A percentile compares a stretch with the other conserved stretches of the same genome.
Conservation (phyloP, 2,888 invertebrate genomes). For the Tuberolachnus salignus region DNA sequence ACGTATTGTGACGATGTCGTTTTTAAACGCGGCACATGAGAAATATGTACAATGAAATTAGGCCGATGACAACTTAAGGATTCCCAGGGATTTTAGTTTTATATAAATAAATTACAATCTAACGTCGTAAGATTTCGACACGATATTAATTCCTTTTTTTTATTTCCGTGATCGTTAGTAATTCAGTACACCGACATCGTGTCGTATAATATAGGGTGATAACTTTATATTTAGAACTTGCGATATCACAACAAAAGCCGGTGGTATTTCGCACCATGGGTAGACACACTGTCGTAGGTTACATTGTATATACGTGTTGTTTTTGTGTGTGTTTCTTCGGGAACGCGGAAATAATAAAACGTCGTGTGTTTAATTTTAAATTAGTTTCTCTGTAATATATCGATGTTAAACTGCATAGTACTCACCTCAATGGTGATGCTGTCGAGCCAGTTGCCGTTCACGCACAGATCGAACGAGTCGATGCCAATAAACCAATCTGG, state of each 20-base stretch:
- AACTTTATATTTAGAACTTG: too few relatives aligned
- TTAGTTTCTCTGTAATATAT: neutral
- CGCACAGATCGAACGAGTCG: constrained; percentile 88
- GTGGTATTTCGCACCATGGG: too few relatives aligned
- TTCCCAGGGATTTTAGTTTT: neutral
- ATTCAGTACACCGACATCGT: too few relatives aligned
- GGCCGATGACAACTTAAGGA: constrained; percentile 5
- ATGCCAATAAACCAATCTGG: constrained; percentile 96
- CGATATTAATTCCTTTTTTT: too few relatives aligned
- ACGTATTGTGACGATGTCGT: too few relatives aligned
- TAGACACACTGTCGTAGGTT: neutral
- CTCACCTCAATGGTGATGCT: constrained; percentile 84
- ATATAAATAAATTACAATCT: too few relatives aligned
- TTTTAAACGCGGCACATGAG: too few relatives aligned
- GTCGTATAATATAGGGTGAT: too few relatives aligned
- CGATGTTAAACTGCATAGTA: constrained; percentile 19
- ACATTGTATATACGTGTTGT: neutral
- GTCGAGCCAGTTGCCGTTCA: constrained; percentile 89
- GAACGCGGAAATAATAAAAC: neutral
- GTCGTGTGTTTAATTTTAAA: neutral
- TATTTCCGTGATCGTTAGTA: too few relatives aligned
- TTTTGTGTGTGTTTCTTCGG: neutral
- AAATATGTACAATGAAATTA: neutral
- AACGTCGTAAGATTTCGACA: too few relatives aligned
- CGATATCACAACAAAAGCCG: too few relatives aligned